phyloP scores from a whole-genome alignment of 2,113 vertebrate genomes.

The Etheostoma spectabile region DNA sequence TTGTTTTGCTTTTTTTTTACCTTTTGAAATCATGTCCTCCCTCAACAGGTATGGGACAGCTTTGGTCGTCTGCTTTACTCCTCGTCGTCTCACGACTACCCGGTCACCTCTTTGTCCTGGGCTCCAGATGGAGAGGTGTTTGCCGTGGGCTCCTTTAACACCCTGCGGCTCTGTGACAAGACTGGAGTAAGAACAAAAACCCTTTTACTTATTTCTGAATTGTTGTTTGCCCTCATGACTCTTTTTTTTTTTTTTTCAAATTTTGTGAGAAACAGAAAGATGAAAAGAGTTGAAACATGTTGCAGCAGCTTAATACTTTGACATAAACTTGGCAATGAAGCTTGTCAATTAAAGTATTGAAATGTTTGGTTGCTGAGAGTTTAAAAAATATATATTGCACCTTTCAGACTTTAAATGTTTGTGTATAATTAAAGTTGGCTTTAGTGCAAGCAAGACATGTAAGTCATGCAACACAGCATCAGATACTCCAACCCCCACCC shows the following conservation, averaged over 20 bases:
- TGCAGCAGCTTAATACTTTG: not conserved
- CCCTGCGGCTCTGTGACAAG: conserved; percentile 94
- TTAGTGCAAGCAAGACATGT: too few relatives aligned
- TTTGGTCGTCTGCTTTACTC: conserved; percentile 89
- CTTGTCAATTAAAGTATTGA: too few relatives aligned
- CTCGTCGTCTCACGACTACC: conserved; percentile 90
- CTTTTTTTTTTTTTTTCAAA: too few relatives aligned
- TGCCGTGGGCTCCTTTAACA: conserved; percentile 96
- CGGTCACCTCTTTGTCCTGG: conserved; percentile 94
- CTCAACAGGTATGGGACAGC: conserved; percentile 94
- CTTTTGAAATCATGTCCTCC: conserved; percentile 11
- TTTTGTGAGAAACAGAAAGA: not conserved
- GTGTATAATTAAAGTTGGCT: too few relatives aligned
- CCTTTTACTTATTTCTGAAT: not conserved
- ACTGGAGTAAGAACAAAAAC: conserved; percentile 89
- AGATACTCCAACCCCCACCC: too few relatives aligned
- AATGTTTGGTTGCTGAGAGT: too few relatives aligned
- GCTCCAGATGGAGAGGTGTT: conserved; percentile 94
- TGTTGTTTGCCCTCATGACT: not conserved
- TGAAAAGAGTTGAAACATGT: not conserved
- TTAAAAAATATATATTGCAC: too few relatives aligned
- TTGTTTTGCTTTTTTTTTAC: not conserved
- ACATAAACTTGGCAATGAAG: not conserved
- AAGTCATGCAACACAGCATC: too few relatives aligned
- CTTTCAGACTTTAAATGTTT: too few relatives aligned